These are phyloP conservation scores for Elaeidobius kamerunicus DNA, from an alignment of 2,888 invertebrate species.

Conservation along the genomic window DNA sequence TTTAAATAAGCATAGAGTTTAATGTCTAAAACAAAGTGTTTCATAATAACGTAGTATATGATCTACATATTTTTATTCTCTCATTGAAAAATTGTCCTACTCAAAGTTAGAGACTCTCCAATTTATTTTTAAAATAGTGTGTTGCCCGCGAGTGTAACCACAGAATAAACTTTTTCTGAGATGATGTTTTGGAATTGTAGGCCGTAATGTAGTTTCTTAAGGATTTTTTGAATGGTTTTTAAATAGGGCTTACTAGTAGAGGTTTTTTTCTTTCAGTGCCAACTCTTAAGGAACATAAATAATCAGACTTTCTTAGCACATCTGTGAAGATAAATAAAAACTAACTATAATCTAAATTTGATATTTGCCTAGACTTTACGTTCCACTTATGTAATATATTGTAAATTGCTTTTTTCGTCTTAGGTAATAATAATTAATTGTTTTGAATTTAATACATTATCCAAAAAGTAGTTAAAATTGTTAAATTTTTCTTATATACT, in stretches of 20 bases:
- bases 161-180: background rate
- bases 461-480: background rate
- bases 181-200: slow-evolving; percentile 1
- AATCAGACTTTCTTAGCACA: slow-evolving; percentile 38
- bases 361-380: slow-evolving; percentile 27
- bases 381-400: slow-evolving; percentile 13
- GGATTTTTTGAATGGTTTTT: slow-evolving; percentile 9
- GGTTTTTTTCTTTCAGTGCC: slow-evolving; percentile 34
- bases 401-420: background rate
- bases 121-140: slow-evolving; percentile 9
- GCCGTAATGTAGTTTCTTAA: slow-evolving; percentile 10
- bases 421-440: slow-evolving; percentile 17
- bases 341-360: slow-evolving; percentile 13
- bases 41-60: no score
- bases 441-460: background rate
- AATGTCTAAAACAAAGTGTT: no score
- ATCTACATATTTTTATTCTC: no score
- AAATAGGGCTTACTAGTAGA: slow-evolving; percentile 10
- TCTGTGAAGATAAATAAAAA: slow-evolving; percentile 23
- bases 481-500: no score
- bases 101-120: background rate
- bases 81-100: no score
- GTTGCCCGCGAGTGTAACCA: slow-evolving; percentile 13
- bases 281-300: slow-evolving; percentile 35
- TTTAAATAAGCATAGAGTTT: no score